Percentiles rank a stretch among this genome's conserved stretches.
Conservation (phyloP, 2,888 invertebrate species). For the Lymantria monacha region DNA sequence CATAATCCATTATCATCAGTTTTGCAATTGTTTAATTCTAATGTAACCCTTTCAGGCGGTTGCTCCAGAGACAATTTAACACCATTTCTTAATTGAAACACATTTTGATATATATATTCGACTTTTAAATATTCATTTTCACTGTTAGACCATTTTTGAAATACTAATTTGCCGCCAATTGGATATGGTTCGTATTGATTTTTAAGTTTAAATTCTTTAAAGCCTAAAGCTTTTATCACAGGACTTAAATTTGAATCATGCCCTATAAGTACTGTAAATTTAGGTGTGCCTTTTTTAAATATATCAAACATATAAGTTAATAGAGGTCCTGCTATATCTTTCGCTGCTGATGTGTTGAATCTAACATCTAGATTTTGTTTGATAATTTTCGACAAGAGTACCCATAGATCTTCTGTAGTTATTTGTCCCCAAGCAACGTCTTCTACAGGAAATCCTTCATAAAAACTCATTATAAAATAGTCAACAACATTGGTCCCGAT, state of each 20-base stretch:
- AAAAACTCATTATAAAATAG: constrained; percentile 63
- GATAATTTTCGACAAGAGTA: constrained; percentile 42
- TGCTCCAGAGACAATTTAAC: constrained; percentile 34
- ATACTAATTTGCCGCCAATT: constrained; percentile 64
- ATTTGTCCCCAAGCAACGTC: constrained; percentile 65
- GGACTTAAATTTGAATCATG: constrained; percentile 64
- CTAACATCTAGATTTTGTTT: constrained; percentile 52
- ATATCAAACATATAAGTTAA: constrained; percentile 47
- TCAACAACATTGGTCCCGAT: constrained; percentile 53
- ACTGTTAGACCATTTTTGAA: constrained; percentile 59
- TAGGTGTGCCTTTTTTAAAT: constrained; percentile 35
- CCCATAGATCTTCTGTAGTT: constrained; percentile 42
- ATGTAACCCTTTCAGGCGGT: constrained; percentile 44
- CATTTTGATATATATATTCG: constrained; percentile 55
- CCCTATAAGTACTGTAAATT: constrained; percentile 53
- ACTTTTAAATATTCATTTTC: constrained; percentile 48
- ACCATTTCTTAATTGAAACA: constrained; percentile 47
- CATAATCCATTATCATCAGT: constrained; percentile 48
- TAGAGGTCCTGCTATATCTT: constrained; percentile 48
- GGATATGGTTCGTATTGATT: constrained; percentile 58
- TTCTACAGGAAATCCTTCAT: constrained; percentile 49
- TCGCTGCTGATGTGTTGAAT: constrained; percentile 48
- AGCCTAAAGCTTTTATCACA: constrained; percentile 44
- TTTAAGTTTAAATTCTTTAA: constrained; percentile 45
- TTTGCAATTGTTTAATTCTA: constrained; percentile 46